Base-by-base conservation (phyloP, 2,797 vertebrate genomes). In the Sebastes iracundus region DNA sequence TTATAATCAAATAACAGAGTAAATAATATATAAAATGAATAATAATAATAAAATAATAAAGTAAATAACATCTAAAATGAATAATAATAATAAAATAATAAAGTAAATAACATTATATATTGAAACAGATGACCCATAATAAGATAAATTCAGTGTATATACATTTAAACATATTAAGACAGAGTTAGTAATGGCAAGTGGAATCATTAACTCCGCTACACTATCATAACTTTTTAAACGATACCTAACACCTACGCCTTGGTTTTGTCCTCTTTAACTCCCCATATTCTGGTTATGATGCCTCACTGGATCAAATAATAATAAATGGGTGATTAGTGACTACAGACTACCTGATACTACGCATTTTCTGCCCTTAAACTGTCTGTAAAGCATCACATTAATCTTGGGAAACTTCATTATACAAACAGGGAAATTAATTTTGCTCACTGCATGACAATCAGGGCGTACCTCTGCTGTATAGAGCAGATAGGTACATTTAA, bases 341-440 rank as follows among this genome's bases (percentile, higher is more conserved):
- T 20, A 52, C 20, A 52, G 49, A 20, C 20, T 52, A 4, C 49
- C 20, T n/a, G 49, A 46, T 16, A n/a, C 20, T 52, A 9, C 3
- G 20, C 20, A n/a, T 52, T 52, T n/a, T 52, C 20, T 52, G 46
- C 46, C 46, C 46, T 20, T 52, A 52, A 52, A 52, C 46, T 52
- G 46, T 30, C 11, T 49, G 65, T 53, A 23, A 77, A 20, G 66
- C 38, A 72, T 87, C 59, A 75, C 65, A 77, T 32, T 28, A 32
- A 73, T 76, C 35, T 84, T 49, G 13, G 30, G 46, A 59, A 72
- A 72, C 64, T 72, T 87, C 59, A 76, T 86, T 81, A 77, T 56
- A 23, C 60, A 53, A 55, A 58, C 53, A 38, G 32, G 5, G 27
- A 79, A 89, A 83, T 81, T 66, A 20, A 74, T 85, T 86, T 85